Percentiles rank a stretch among this genome's conserved stretches.
Conservation (phyloP, 1,140 invertebrate genomes). For the Bradynema listronoti region DNA sequence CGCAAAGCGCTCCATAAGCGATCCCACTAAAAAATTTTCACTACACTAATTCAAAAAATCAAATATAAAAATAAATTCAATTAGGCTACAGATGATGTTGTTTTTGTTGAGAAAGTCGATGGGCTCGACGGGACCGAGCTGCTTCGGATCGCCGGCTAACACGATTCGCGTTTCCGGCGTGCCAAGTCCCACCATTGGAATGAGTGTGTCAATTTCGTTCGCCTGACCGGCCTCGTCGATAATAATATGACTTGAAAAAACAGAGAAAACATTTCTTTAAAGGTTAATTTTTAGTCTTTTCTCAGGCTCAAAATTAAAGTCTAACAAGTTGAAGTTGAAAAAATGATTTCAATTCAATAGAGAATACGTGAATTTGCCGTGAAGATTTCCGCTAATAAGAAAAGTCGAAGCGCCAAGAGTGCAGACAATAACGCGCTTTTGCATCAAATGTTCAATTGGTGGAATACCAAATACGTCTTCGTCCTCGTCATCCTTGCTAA, state of each 20-base stretch:
- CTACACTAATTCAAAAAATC: constrained; percentile 1
- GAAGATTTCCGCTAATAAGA: constrained; percentile 2
- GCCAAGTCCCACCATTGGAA: constrained; percentile 31
- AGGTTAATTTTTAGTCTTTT: no score
- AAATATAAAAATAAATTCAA: constrained; percentile 67
- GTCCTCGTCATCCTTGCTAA: neutral
- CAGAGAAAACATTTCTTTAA: no score
- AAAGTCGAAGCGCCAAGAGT: constrained; percentile 29
- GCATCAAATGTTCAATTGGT: neutral
- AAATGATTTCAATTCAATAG: constrained; percentile 3
- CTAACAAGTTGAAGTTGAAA: no score
- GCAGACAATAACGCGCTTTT: constrained; percentile 24
- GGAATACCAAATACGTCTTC: constrained; percentile 16
- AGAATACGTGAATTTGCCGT: constrained; percentile 17
- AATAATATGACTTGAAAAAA: constrained; percentile 35
- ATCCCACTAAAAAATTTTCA: constrained; percentile 14
- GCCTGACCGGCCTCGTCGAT: constrained; percentile 39
- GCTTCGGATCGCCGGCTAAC: constrained; percentile 80
- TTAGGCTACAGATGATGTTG: constrained; percentile 51
- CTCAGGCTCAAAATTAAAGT: no score
- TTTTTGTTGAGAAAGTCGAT: constrained; percentile 64
- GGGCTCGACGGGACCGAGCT: constrained; percentile 75
- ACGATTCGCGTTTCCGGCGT: constrained; percentile 62
- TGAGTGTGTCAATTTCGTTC: constrained; percentile 24
- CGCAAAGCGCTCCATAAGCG: constrained; percentile 27